phyloP scores from a whole-genome alignment of 2,113 vertebrate species.

The Oreochromis niloticus region DNA sequence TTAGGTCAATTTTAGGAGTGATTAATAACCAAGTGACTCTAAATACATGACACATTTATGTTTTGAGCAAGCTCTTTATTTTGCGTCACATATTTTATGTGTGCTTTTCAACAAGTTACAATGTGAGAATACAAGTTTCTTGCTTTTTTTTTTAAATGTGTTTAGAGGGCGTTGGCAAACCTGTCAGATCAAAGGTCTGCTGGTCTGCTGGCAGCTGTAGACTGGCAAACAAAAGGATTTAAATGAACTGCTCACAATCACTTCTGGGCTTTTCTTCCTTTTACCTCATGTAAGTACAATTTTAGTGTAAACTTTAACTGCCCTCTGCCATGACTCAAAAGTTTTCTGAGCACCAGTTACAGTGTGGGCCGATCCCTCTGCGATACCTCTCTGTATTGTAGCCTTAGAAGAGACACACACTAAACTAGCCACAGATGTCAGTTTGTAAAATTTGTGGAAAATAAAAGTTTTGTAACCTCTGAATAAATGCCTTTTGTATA shows the following conservation, averaged over 20 bases:
- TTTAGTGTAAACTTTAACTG: slow-evolving; percentile 19
- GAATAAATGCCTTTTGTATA: slow-evolving; percentile 33
- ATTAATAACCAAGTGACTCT: not conserved
- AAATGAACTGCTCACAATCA: not conserved
- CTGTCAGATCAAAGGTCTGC: slow-evolving; percentile 11
- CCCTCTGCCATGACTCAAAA: slow-evolving; percentile 10
- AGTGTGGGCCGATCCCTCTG: not conserved
- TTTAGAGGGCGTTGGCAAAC: slow-evolving; percentile 12
- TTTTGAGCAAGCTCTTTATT: slow-evolving; percentile 43
- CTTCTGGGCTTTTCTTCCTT: not conserved
- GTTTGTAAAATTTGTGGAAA: slow-evolving; percentile 21
- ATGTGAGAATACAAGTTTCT: slow-evolving; percentile 23
- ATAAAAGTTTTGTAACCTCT: slow-evolving; percentile 35
- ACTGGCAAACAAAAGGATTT: slow-evolving; percentile 2
- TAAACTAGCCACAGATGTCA: not conserved
- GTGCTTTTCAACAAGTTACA: slow-evolving; percentile 51
- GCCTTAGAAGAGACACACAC: not conserved
- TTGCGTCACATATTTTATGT: slow-evolving; percentile 28
- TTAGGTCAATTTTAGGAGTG: not conserved
- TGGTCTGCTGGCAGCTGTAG: slow-evolving; percentile 23
- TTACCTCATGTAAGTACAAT: slow-evolving; percentile 6
- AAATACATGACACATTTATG: not conserved
- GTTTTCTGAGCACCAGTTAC: not conserved
- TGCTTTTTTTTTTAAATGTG: not conserved
- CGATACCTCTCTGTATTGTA: not conserved